Evolutionary conservation across 1,140 invertebrate species (phyloP).

Genomic region (Steinernema feltiae): DNA sequence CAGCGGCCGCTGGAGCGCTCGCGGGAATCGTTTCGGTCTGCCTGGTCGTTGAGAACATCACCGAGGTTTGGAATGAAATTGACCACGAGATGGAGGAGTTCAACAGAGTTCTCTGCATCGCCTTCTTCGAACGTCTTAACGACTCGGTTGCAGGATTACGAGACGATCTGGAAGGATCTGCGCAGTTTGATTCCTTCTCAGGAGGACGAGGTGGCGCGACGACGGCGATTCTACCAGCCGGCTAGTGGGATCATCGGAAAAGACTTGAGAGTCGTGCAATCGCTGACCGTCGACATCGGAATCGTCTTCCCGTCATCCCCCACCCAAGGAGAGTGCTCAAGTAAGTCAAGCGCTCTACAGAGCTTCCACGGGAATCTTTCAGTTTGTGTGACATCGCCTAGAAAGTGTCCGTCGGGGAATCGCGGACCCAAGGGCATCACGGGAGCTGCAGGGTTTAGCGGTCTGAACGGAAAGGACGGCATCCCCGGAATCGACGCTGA

Average conservation of each 20-base stretch:
- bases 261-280: not conserved
- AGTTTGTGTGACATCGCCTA: not conserved
- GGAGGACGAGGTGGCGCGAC: not conserved
- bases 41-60: not conserved
- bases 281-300: not conserved
- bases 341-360: not conserved
- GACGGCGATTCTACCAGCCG: not conserved
- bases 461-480: not conserved
- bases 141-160: not conserved
- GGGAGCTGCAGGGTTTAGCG: not conserved
- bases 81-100: not conserved
- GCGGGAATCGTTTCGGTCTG: not conserved
- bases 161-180: not conserved
- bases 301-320: not conserved
- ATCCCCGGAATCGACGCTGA: not conserved
- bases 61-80: constrained; percentile 1
- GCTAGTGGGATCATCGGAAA: not conserved
- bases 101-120: not conserved
- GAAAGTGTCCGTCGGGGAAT: not conserved
- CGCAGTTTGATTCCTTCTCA: not conserved
- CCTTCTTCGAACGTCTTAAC: not conserved
- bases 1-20: not conserved
- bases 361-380: not conserved
- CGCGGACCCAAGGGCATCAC: not conserved
- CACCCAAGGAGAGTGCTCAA: not conserved